A percentile compares a stretch with the other conserved stretches of the same genome.
Conservation (phyloP, 2,797 vertebrate genomes). For the Propithecus deckenii region DNA sequence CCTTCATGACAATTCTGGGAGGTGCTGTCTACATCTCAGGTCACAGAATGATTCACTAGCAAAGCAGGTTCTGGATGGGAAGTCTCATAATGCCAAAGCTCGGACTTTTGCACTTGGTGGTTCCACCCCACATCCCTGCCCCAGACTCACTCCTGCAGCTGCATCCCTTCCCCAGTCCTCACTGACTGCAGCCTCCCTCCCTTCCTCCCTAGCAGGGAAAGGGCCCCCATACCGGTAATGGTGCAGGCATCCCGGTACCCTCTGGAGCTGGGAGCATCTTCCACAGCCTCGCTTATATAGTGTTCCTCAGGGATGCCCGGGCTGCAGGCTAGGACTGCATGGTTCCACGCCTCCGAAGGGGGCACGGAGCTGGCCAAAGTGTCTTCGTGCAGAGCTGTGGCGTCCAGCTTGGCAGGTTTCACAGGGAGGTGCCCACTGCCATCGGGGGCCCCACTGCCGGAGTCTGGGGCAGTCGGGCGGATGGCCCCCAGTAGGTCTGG, state of each 20-base stretch:
- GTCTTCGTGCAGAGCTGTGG: conserved; percentile 89
- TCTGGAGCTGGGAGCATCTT: conserved; percentile 83
- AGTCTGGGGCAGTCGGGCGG: conserved; percentile 75
- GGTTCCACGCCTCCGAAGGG: conserved; percentile 73
- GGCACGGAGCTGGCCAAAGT: conserved; percentile 88
- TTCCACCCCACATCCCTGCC: not conserved
- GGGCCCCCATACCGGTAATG: conserved; percentile 92
- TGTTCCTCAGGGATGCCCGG: conserved; percentile 87
- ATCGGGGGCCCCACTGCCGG: conserved; percentile 86
- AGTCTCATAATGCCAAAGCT: not conserved
- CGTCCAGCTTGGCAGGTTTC: conserved; percentile 99
- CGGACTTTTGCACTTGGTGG: too few relatives aligned
- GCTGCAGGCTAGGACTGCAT: conserved; percentile 83
- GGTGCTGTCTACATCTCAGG: not conserved
- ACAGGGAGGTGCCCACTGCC: conserved; percentile 90
- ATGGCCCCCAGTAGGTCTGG: conserved; percentile 28
- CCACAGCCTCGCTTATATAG: conserved; percentile 92
- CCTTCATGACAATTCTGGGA: not conserved
- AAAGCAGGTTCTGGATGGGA: not conserved
- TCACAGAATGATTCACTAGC: not conserved
- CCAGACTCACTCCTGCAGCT: fast-evolving
- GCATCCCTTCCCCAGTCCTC: fast-evolving
- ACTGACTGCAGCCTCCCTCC: too few relatives aligned
- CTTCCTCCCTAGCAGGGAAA: fast-evolving
- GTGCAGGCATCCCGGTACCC: conserved; percentile 96